phyloP scores from a whole-genome alignment of 2,113 vertebrate genomes.

The Pseudolaguvia tuberculata region DNA sequence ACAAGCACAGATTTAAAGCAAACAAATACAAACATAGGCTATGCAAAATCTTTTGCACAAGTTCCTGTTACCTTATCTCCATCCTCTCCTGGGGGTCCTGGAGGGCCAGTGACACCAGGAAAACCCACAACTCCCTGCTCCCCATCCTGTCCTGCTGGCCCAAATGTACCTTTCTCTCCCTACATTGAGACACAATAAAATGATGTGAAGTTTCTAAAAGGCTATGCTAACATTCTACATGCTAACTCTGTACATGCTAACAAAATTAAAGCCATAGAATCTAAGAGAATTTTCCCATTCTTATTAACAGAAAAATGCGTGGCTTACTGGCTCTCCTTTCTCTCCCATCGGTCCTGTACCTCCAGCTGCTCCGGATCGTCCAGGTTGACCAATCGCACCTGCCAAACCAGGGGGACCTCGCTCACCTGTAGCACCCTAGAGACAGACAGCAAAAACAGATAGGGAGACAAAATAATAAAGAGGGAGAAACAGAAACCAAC shows the following conservation, averaged over 20 bases:
- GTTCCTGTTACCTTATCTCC: constrained; percentile 67
- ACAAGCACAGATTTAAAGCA: not conserved
- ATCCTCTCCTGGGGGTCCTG: constrained; percentile 69
- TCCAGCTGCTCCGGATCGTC: constrained; percentile 79
- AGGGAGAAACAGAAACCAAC: not conserved
- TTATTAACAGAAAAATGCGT: constrained; percentile 16
- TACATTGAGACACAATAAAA: constrained; percentile 41
- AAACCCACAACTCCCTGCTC: constrained; percentile 65
- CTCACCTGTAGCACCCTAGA: constrained; percentile 84
- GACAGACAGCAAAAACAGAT: not conserved
- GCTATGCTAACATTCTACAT: not conserved
- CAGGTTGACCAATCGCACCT: constrained; percentile 88
- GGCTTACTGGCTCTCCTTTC: constrained; percentile 88
- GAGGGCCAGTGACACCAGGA: constrained; percentile 60
- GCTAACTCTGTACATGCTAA: not conserved
- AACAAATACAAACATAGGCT: not conserved
- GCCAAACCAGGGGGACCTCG: constrained; percentile 84
- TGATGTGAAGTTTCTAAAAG: not conserved
- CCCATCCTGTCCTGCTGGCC: constrained; percentile 68
- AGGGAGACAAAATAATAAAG: not conserved
- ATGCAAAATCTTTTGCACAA: too few species aligned
- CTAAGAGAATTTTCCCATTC: not conserved
- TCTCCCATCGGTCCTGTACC: constrained; percentile 86
- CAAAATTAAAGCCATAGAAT: not conserved
- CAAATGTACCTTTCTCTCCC: constrained; percentile 69